Conservation (phyloP, 2,888 invertebrate species). For the Drosophila anomelani region DNA sequence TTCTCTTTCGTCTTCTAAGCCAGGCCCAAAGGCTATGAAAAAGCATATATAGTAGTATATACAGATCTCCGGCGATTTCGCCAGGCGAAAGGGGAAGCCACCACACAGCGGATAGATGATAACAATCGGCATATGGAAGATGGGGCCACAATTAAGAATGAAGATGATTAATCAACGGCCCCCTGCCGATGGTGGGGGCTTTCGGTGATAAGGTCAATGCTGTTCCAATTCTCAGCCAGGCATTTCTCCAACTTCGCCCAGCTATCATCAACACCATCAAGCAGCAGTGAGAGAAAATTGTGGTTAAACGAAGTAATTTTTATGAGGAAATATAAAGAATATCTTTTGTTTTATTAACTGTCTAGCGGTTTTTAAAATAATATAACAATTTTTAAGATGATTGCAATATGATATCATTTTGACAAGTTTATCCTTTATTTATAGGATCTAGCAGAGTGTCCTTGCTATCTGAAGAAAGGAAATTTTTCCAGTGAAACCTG, state of each 20-base stretch:
- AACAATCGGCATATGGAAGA: conserved; percentile 54
- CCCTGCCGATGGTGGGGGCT: conserved; percentile 34
- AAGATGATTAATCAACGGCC: conserved; percentile 70
- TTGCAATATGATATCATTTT: neutral
- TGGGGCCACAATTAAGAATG: conserved; percentile 45
- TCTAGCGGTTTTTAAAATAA: neutral
- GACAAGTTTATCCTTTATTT: neutral
- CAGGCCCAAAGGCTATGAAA: conserved; percentile 33
- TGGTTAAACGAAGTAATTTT: neutral
- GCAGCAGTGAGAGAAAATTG: conserved; percentile 4
- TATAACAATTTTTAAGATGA: neutral
- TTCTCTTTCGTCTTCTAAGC: conserved; percentile 44
- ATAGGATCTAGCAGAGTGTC: neutral
- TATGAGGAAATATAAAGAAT: neutral
- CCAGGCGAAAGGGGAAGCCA: conserved; percentile 13
- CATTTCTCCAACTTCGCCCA: conserved; percentile 34
- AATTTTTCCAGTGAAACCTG: no score
- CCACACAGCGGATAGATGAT: conserved; percentile 18
- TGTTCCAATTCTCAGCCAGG: conserved; percentile 72
- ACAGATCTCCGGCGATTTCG: conserved; percentile 22
- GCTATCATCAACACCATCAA: conserved; percentile 46
- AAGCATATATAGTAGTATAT: conserved; percentile 1
- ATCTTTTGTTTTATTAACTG: neutral
- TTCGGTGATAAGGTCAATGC: conserved; percentile 71
- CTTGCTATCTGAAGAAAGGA: neutral